Evolutionary conservation across 2,888 invertebrate genomes (phyloP).

Genomic region (Oxycera nigricornis): DNA sequence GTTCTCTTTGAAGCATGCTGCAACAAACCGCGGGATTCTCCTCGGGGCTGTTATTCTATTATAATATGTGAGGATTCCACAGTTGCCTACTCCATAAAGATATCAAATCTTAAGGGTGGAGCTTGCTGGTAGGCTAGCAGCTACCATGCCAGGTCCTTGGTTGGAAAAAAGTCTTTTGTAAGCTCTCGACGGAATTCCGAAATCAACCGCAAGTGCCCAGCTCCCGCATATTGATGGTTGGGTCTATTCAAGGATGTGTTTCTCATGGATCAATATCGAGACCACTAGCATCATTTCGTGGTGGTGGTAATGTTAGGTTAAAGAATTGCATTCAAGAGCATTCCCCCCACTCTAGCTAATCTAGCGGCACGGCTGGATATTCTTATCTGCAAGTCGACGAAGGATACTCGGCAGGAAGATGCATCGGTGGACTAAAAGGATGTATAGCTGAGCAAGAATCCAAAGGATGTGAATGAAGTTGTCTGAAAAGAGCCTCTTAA

Average conservation of each 20-base stretch:
- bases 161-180: background rate
- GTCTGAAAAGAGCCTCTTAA: too few species aligned
- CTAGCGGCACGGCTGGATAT: background rate
- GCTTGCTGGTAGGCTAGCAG: too few species aligned
- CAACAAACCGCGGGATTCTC: slow-evolving; percentile 18
- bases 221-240: background rate
- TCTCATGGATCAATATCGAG: slow-evolving; percentile 19
- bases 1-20: background rate
- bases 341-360: background rate
- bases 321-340: slow-evolving; percentile 22
- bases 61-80: slow-evolving; percentile 10
- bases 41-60: slow-evolving; percentile 20
- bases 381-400: too few species aligned
- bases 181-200: slow-evolving; percentile 2
- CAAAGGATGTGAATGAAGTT: too few species aligned
- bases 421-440: too few species aligned
- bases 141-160: background rate
- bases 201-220: slow-evolving; percentile 20
- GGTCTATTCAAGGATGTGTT: slow-evolving; percentile 21
- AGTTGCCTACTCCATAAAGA: background rate
- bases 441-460: too few species aligned
- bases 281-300: slow-evolving; percentile 13
- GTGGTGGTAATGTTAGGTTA: slow-evolving; percentile 5
- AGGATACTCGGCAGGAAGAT: too few species aligned
- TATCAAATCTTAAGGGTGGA: too few species aligned